Evolutionary conservation across 2,797 vertebrate species (phyloP), one percentile per base, ranked within the genome.

Genomic region (Florisuga fusca): DNA sequence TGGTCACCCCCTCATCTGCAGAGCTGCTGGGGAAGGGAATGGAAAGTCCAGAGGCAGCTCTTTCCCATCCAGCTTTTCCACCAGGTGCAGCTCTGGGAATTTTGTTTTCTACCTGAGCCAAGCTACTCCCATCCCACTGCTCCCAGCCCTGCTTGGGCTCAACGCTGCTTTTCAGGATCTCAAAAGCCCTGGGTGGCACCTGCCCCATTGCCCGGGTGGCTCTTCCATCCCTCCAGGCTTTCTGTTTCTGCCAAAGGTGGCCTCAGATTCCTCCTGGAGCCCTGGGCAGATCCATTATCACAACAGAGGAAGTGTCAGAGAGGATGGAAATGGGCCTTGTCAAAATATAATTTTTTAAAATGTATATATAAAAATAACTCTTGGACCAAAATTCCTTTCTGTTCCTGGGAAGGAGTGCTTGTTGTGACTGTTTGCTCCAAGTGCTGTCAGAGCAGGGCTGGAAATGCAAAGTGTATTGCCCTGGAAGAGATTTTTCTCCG

Each of bases 301-400:
- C 79, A 63, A 3, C n/a, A 67, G 58, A 43, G 55, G 83, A 84
- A 59, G 76, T 25, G 33, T 57, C 50, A 29, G 78, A 59, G 78
- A 58, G 74, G 85, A 87, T 89, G 63, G 76, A 81, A 91, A 89
- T 19, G 74, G 72, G 6, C 51, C 91, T 89, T 76, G 79, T 58
- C 64, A 73, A 82, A 83, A 87, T 82, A 91, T 85, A 41, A 6
- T 14, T 41, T 41, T 41, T 14, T 38, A 38, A 41, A 14, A 41
- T 41, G 6, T 41, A 38, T 38, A 38, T 38, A 45, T 84, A 93
- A 87, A 94, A 93, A 94, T 71, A 95, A 45, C 75, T 84, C 57
- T 15, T 53, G 89, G 84, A 87, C 26, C 27, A 34, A 12, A 46
- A 27, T 25, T 51, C 87, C 7, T 72, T 85, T 62, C 67, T 73